Conservation (phyloP, 2,113 vertebrate species). For the Serinus canaria region DNA sequence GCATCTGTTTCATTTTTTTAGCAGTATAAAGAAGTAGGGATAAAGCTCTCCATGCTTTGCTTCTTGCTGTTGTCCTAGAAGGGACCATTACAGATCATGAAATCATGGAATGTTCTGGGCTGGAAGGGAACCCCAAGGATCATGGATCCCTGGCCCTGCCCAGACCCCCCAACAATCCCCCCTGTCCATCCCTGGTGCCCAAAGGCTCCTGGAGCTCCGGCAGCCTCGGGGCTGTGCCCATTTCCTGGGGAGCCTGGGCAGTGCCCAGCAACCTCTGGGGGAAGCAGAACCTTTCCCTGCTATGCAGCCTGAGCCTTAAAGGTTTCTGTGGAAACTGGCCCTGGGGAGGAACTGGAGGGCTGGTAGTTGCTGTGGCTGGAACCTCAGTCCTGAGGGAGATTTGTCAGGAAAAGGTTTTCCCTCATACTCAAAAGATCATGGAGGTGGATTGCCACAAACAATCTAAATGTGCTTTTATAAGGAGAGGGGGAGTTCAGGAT, state of each 20-base stretch:
- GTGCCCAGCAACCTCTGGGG: background rate
- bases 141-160: background rate
- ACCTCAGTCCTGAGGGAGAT: background rate
- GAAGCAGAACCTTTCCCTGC: background rate
- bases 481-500: background rate
- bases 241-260: background rate
- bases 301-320: fast-evolving
- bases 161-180: background rate
- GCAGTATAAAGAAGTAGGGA: background rate
- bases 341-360: background rate
- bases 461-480: background rate
- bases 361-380: background rate
- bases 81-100: background rate
- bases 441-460: background rate
- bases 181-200: background rate
- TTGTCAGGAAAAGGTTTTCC: background rate
- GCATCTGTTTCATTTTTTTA: background rate
- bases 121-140: background rate
- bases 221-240: background rate
- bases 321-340: background rate
- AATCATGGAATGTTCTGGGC: background rate
- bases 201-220: background rate
- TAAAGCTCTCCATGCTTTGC: background rate
- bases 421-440: background rate
- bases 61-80: background rate